phyloP scores from a whole-genome alignment of 2,888 invertebrate species.

The Nymphalis urticae region DNA sequence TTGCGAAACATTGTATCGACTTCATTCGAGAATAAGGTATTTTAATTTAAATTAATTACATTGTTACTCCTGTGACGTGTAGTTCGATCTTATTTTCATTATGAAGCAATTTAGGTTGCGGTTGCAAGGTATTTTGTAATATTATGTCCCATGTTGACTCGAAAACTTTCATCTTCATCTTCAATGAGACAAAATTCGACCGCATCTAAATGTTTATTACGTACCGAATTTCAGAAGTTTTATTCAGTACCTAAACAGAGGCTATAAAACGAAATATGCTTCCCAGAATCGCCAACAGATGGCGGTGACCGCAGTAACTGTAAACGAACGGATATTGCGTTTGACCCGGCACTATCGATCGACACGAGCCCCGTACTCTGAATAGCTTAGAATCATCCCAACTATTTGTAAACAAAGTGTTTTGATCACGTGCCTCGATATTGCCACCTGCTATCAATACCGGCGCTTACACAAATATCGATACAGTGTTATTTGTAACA shows the following conservation, averaged over 20 bases:
- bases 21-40: conserved; percentile 11
- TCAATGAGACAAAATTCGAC: too few relatives aligned
- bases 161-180: too few relatives aligned
- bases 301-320: not conserved
- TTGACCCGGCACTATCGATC: not conserved
- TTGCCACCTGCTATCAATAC: conserved; percentile 5
- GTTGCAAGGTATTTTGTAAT: not conserved
- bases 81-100: not conserved
- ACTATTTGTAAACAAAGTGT: conserved; percentile 21
- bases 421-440: conserved; percentile 14
- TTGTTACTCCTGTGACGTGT: not conserved
- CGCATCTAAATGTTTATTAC: too few relatives aligned
- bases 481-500: not conserved
- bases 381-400: conserved; percentile 12
- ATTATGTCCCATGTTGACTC: not conserved
- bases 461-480: conserved; percentile 6
- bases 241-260: not conserved
- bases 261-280: not conserved
- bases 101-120: not conserved
- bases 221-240: too few relatives aligned
- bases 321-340: conserved; percentile 1
- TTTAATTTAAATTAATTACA: conserved; percentile 8
- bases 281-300: not conserved
- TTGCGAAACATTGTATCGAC: conserved; percentile 22
- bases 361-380: not conserved